Evolutionary conservation across 37 sponge, comb jelly and placozoan genomes (phyloP), one percentile per base, ranked within the genome.

Genomic region (Ephydatia muelleri): DNA sequence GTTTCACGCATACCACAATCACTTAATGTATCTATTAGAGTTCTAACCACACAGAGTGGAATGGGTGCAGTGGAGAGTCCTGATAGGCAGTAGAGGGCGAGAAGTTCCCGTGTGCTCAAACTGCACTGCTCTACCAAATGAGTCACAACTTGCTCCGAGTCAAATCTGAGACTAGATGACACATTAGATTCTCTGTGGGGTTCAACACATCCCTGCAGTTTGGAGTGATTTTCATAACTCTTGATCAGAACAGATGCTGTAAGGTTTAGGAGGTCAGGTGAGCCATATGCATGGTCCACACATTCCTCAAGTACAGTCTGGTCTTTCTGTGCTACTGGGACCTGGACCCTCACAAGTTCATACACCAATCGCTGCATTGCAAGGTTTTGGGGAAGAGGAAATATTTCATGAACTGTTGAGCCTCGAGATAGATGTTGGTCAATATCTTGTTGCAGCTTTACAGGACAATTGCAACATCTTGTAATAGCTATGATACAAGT

Each of bases 311-410:
- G 66, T 19, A 79, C 13, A 8, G 12, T 11, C 37, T 81, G 87
- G 40, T 87, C 81, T 27, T 48, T 36, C 43, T 74, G 80, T 48
- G 67, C 64, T 21, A 81, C 68, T 27, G 73, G 32, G 38, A 87
- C 38, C 32, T 87, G 47, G 47, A 31, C 23, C 36, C 49, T 31
- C 67, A 57, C 80, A 38, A 69, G 36, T 35, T 72, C 47, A 37
- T 88, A 70, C 21, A 88, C 88, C 13, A 88, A 32, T 49, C 83
- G 70, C 57, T 88, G 88, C 25, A 83, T 82, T n/a, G 83, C 48
- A 57, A 78, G 72, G 31, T 82, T 82, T 38, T n/a, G 67, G 36
- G 88, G 57, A 0, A 88, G 88, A 23, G 88, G 71, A 23, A 70
- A 27, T 21, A 87, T 76, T 25, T 79, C 73, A 48, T 64, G 49